Conservation (phyloP, 1,140 invertebrate species). For the Neocloeon triangulifer region DNA sequence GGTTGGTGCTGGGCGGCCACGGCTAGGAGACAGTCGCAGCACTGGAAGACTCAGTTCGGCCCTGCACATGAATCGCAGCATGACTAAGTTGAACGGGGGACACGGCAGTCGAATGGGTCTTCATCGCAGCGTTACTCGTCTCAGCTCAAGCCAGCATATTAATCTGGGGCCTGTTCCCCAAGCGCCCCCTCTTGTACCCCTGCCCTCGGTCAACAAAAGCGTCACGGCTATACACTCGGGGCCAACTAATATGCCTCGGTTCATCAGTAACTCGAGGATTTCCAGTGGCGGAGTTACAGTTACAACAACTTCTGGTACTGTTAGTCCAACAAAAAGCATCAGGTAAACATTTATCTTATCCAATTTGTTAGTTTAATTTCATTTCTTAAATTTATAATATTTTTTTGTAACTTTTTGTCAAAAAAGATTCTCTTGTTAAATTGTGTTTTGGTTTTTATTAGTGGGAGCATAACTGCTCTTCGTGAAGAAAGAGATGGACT, state of each 20-base stretch:
- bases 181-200: background rate
- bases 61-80: conserved; percentile 34
- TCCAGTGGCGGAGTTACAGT: conserved; percentile 37
- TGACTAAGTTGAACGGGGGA: conserved; percentile 45
- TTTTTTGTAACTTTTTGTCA: too few relatives aligned
- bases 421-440: too few relatives aligned
- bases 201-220: conserved; percentile 10
- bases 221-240: conserved; percentile 12
- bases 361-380: too few relatives aligned
- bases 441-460: conserved; percentile 4
- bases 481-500: conserved; percentile 10
- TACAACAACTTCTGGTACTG: conserved; percentile 20
- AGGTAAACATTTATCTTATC: conserved; percentile 10
- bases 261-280: background rate
- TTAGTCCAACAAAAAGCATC: conserved; percentile 15
- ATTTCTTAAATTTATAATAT: too few relatives aligned
- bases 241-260: too few relatives aligned
- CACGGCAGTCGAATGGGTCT: conserved; percentile 28
- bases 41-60: conserved; percentile 38
- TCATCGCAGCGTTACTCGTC: conserved; percentile 58
- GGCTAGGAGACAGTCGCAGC: conserved; percentile 34
- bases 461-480: conserved; percentile 12
- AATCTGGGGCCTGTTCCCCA: too few relatives aligned
- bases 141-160: conserved; percentile 48
- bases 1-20: conserved; percentile 10